Conservation (phyloP, 2,888 invertebrate genomes). For the Caenorhabditis imperialis region DNA sequence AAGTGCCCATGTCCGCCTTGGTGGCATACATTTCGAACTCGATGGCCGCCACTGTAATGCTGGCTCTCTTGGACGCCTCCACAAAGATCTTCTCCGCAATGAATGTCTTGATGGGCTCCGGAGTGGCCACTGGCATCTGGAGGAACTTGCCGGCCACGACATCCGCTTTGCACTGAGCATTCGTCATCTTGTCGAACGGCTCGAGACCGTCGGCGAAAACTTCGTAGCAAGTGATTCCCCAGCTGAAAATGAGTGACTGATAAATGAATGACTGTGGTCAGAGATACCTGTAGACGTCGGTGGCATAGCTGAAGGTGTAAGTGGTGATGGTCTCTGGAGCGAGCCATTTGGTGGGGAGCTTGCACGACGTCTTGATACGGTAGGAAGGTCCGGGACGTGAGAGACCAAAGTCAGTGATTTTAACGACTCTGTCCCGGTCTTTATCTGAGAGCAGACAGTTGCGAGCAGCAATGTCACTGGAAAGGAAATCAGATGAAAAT, state of each 20-base stretch:
- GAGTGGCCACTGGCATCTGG: slow-evolving; percentile 30
- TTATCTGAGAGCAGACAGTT: slow-evolving; percentile 30
- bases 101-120: slow-evolving; percentile 45
- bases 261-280: no score
- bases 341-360: slow-evolving; percentile 48
- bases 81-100: slow-evolving; percentile 26
- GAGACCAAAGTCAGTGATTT: slow-evolving; percentile 60
- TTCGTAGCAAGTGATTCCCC: slow-evolving; percentile 51
- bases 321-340: slow-evolving; percentile 10
- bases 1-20: slow-evolving; percentile 10
- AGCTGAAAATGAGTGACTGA: no score
- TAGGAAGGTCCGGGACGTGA: slow-evolving; percentile 43
- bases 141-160: slow-evolving; percentile 25
- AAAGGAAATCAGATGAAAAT: no score
- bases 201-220: slow-evolving; percentile 53
- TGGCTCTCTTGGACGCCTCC: slow-evolving; percentile 12
- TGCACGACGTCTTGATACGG: slow-evolving; percentile 42
- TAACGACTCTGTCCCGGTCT: slow-evolving; percentile 16
- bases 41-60: slow-evolving; percentile 14
- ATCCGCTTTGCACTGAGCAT: slow-evolving; percentile 33
- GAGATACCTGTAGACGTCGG: slow-evolving; percentile 52
- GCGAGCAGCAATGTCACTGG: slow-evolving; percentile 46
- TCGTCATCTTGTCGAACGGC: slow-evolving; percentile 44
- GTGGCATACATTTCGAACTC: slow-evolving; percentile 13
- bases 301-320: slow-evolving; percentile 28